Conservation (phyloP, 2,888 invertebrate genomes). For the Drosophila vallismaia region DNA sequence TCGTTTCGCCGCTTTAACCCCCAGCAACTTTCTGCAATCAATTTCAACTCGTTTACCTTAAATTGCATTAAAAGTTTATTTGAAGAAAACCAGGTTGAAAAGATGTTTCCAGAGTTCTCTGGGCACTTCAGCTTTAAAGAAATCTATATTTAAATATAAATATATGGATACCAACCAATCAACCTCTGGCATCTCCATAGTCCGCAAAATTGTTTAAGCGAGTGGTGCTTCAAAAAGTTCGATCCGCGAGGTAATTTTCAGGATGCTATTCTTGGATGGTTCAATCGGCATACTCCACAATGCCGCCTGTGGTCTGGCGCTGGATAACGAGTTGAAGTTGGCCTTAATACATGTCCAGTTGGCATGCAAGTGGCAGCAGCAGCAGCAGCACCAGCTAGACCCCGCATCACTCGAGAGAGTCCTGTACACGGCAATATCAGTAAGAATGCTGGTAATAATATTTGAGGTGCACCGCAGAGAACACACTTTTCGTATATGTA, state of each 20-base stretch:
- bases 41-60: slow-evolving; percentile 68
- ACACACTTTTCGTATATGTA: slow-evolving; percentile 12
- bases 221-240: slow-evolving; percentile 35
- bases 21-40: slow-evolving; percentile 38
- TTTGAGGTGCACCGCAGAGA: slow-evolving; percentile 71
- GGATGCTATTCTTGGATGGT: slow-evolving; percentile 24
- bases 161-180: not conserved
- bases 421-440: slow-evolving; percentile 70
- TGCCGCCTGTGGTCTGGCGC: slow-evolving; percentile 9
- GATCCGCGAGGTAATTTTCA: slow-evolving; percentile 33
- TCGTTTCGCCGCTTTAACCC: slow-evolving; percentile 49
- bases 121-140: not conserved
- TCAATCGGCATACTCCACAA: slow-evolving; percentile 25
- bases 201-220: not conserved
- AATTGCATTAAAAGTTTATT: slow-evolving; percentile 62
- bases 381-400: slow-evolving; percentile 4
- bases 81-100: not conserved
- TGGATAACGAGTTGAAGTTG: slow-evolving; percentile 53
- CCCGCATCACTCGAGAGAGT: slow-evolving; percentile 25
- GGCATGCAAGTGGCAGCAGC: slow-evolving; percentile 35
- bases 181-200: not conserved
- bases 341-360: slow-evolving; percentile 73
- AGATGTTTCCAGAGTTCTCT: not conserved
- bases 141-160: not conserved
- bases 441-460: slow-evolving; percentile 77